Conservation (phyloP, 2,888 invertebrate genomes). For the Pharmacophagus antenor region DNA sequence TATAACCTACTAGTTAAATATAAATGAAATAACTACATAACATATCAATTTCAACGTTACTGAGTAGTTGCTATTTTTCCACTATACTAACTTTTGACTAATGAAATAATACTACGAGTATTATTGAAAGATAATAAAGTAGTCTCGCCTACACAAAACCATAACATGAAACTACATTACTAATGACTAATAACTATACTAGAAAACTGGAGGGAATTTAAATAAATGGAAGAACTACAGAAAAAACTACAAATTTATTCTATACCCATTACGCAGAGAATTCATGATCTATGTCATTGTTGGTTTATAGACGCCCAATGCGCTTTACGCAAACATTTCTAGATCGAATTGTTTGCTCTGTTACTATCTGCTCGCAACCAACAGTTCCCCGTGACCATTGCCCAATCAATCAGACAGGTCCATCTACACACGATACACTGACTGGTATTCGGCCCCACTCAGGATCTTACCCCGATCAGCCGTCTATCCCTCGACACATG, state of each 20-base stretch:
- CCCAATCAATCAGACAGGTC: no score
- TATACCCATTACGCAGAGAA: neutral
- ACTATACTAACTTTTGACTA: slow-evolving; percentile 53
- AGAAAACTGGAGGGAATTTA: slow-evolving; percentile 73
- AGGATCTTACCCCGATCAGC: no score
- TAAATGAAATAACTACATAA: neutral
- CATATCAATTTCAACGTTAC: slow-evolving; percentile 31
- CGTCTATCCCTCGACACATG: no score
- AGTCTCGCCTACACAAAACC: slow-evolving; percentile 70
- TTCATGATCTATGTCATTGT: neutral
- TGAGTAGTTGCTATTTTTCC: slow-evolving; percentile 39
- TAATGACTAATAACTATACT: slow-evolving; percentile 46
- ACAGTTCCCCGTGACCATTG: no score
- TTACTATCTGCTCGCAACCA: no score
- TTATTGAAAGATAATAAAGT: slow-evolving; percentile 65
- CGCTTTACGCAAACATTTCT: no score
- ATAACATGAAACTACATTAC: slow-evolving; percentile 58
- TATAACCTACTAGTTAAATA: neutral
- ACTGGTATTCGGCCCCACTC: no score
- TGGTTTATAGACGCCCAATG: neutral
- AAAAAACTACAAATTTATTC: slow-evolving; percentile 3
- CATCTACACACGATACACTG: no score
- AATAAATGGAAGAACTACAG: slow-evolving; percentile 60
- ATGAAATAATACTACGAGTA: slow-evolving; percentile 64
- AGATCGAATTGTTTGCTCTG: no score